A percentile compares a stretch with the other conserved stretches of the same genome.
These are phyloP conservation scores for Tetraodon nigroviridis DNA, from an alignment of 2,113 vertebrate genomes.

Conservation along the genomic window DNA sequence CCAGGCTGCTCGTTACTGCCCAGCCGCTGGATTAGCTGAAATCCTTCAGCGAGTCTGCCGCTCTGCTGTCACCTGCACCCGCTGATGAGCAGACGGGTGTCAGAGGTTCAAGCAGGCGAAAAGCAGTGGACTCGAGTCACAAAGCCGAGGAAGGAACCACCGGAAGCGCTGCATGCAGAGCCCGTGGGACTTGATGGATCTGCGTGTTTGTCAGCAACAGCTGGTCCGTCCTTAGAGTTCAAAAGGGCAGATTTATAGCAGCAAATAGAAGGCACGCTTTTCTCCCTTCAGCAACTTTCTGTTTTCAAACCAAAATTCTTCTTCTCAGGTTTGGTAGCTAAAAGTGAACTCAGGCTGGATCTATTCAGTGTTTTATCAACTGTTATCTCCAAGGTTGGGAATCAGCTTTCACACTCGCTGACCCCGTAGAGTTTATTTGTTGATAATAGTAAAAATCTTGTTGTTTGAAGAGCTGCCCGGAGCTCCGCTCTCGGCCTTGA, in stretches of 20 bases:
- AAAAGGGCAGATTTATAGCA: slow-evolving; percentile 34
- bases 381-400: neutral
- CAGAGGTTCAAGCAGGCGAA: slow-evolving; percentile 43
- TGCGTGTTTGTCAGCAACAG: slow-evolving; percentile 15
- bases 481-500: slow-evolving; percentile 1
- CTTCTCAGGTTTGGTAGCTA: no score
- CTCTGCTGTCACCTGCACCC: slow-evolving; percentile 37
- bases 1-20: slow-evolving; percentile 4
- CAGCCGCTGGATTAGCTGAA: neutral
- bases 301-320: neutral
- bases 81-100: slow-evolving; percentile 15
- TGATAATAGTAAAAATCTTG: neutral
- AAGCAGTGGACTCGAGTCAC: slow-evolving; percentile 46
- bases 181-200: slow-evolving; percentile 47
- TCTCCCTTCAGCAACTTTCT: slow-evolving; percentile 3
- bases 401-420: neutral
- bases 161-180: slow-evolving; percentile 29
- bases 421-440: neutral
- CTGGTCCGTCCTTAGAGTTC: slow-evolving; percentile 11
- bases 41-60: slow-evolving; percentile 7
- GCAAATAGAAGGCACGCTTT: slow-evolving; percentile 25
- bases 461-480: neutral
- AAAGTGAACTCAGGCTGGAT: no score
- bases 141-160: slow-evolving; percentile 32
- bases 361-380: neutral